Percentiles rank a stretch among this genome's conserved stretches.
phyloP scores from a whole-genome alignment of 2,113 vertebrate species.

The Narcine bancroftii region DNA sequence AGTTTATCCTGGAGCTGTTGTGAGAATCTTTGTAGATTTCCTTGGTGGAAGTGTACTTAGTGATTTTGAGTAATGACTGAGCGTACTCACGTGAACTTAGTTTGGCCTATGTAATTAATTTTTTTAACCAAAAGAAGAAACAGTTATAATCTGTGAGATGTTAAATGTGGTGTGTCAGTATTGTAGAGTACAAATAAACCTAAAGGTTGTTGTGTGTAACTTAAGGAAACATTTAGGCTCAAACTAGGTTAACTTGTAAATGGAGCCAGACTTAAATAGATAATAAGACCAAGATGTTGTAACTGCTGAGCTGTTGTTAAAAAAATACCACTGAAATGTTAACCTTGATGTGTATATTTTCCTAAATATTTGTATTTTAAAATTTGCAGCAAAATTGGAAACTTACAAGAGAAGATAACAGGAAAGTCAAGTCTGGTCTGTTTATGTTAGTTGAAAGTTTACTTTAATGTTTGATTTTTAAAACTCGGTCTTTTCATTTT shows the following conservation, averaged over 20 bases:
- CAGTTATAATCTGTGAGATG: conserved; percentile 13
- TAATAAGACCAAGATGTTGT: conserved; percentile 34
- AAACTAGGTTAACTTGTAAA: conserved; percentile 12
- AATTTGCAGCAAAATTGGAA: not conserved
- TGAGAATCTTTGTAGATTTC: not conserved
- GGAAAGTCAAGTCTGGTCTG: not conserved
- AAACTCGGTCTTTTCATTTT: not conserved
- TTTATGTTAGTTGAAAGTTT: not conserved
- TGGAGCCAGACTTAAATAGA: conserved; percentile 5
- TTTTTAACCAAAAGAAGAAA: not conserved
- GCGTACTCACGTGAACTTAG: not conserved
- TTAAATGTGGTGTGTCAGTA: conserved; percentile 5
- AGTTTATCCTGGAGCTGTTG: conserved; percentile 12
- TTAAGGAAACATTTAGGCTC: conserved; percentile 14
- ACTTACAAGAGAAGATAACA: not conserved
- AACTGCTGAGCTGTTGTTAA: not conserved
- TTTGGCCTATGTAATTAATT: not conserved
- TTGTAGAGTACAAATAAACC: conserved; percentile 17
- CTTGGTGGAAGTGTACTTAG: not conserved
- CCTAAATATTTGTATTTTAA: not conserved
- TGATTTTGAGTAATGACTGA: conserved; percentile 10
- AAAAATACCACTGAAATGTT: not conserved
- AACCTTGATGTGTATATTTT: not conserved
- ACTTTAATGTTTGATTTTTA: not conserved
- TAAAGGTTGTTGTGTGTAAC: conserved; percentile 21